Evolutionary conservation across 2,797 vertebrate genomes (phyloP).

Genomic region (Pangasius krempfi): DNA sequence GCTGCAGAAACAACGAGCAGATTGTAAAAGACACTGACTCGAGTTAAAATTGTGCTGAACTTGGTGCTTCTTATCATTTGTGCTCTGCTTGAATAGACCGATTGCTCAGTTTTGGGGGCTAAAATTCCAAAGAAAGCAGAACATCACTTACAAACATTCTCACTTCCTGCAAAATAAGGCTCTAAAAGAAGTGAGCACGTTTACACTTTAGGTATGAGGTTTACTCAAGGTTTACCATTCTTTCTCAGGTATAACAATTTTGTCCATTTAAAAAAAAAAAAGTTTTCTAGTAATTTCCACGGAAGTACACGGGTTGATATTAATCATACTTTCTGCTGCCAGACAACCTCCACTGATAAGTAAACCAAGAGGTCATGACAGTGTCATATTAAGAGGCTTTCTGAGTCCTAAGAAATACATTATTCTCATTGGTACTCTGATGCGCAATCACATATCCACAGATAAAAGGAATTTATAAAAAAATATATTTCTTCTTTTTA

Average conservation of each 20-base stretch:
- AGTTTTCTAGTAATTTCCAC: not conserved
- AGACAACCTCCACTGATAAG: not conserved
- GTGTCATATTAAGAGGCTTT: not conserved
- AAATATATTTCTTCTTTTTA: not conserved
- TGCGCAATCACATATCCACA: not conserved
- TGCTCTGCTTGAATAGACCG: not conserved
- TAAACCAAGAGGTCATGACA: not conserved
- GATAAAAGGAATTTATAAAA: not conserved
- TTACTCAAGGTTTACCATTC: not conserved
- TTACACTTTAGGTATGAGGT: not conserved
- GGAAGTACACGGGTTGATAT: not conserved
- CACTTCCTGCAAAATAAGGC: not conserved
- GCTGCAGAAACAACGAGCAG: slow-evolving; percentile 11
- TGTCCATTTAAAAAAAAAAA: too few species aligned
- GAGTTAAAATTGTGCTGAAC: slow-evolving; percentile 4
- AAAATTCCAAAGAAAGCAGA: not conserved
- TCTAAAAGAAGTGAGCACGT: not conserved
- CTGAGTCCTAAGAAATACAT: not conserved
- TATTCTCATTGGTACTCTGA: too few species aligned
- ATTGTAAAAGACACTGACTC: slow-evolving; percentile 13
- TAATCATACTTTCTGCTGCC: not conserved
- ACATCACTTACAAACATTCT: not conserved
- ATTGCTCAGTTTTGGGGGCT: too few species aligned
- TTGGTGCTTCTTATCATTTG: not conserved
- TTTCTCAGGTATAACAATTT: too few species aligned